Base-by-base conservation (phyloP, 2,113 vertebrate species). In the Pygoscelis antarcticus region DNA sequence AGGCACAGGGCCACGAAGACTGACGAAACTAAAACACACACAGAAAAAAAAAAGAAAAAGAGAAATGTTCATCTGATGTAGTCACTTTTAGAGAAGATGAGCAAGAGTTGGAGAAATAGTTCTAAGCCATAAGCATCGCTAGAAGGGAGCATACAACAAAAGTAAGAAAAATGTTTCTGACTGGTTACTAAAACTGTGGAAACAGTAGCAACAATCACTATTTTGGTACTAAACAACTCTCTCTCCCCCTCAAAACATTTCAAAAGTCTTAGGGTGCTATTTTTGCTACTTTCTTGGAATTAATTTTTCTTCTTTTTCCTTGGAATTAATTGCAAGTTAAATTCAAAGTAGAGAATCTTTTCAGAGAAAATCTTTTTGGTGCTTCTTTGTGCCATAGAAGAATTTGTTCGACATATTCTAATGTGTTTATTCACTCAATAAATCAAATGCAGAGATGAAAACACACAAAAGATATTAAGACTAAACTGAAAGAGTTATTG, bases 1-100 rank as follows among this genome's bases (percentile, higher is more conserved):
- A 97, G 89, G 65, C 91, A 92, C 16, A 54, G 61, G 86, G 74
- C 94, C 95, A 88, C 30, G 69, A 97, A 94, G 83, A 92, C 89
- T 85, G 86, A 94, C 38, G 47, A 87, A 81, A 75, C 8, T 58
- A 64, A 66, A 77, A 65, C 34, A 69, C 36, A 44, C 12, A 18
- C 9, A 5, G 2, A 27, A 7, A n/a, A 6, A 79, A 62, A 66
- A 85, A 92, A 90, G 77, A 72, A 38, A 69, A 91, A 42, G 89
- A 69, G 62, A 92, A 97, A 89, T 19, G 16, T 54, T 91, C 78
- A 70, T 83, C 70, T 70, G 55, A 58, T 32, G 12, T 74, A 94
- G 82, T 11, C 70, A 71, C 36, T 58, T 90, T 84, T 40, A 7
- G 11, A 89, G 61, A 62, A 87, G 87, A 84, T 38, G 42, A 87